phyloP scores from a whole-genome alignment of 2,113 vertebrate genomes.

The Paedocypris sp. region DNA sequence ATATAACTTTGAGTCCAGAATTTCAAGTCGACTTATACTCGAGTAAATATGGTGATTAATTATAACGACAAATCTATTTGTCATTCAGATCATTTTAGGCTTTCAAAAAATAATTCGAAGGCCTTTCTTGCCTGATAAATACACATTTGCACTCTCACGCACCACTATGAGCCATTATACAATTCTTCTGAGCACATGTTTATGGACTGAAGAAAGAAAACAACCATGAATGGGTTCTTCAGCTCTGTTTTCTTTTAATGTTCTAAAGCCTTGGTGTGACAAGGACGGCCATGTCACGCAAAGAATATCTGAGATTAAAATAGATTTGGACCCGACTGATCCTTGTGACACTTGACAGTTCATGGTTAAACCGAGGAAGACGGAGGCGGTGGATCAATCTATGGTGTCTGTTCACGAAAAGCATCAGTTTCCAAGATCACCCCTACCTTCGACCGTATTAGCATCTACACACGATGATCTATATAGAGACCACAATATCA shows the following conservation, averaged over 20 bases:
- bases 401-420: neutral
- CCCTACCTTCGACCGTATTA: constrained; percentile 23
- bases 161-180: too few species aligned
- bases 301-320: neutral
- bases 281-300: constrained; percentile 1
- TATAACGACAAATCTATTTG: too few species aligned
- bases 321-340: neutral
- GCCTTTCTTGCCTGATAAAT: too few species aligned
- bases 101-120: too few species aligned
- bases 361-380: neutral
- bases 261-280: constrained; percentile 13
- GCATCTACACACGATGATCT: constrained; percentile 1
- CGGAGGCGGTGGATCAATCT: neutral
- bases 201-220: too few species aligned
- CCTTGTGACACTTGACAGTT: neutral
- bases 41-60: too few species aligned
- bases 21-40: too few species aligned
- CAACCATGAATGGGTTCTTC: too few species aligned
- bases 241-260: constrained; percentile 11
- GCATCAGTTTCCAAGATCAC: constrained; percentile 19
- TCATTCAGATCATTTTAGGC: too few species aligned
- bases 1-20: too few species aligned
- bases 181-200: too few species aligned
- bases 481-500: neutral
- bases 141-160: too few species aligned